phyloP scores from a whole-genome alignment of 1,140 invertebrate genomes.

The Choristoneura fumiferana region DNA sequence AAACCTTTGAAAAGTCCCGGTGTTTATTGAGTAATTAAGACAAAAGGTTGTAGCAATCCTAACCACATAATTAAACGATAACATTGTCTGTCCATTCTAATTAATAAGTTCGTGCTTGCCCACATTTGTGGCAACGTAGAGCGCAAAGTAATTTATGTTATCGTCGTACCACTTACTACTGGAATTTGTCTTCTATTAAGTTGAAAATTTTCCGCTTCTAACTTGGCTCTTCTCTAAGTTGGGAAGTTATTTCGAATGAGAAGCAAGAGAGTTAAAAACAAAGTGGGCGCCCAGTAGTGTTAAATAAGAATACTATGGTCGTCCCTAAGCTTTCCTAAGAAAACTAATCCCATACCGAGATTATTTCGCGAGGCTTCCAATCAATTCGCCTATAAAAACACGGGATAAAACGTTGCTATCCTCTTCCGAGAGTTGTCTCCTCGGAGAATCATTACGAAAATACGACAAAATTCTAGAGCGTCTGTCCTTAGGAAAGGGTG shows the following conservation, averaged over 20 bases:
- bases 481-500: constrained; percentile 58
- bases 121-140: not conserved
- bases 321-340: constrained; percentile 44
- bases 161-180: not conserved
- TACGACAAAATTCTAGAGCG: constrained; percentile 68
- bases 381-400: constrained; percentile 72
- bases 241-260: constrained; percentile 4
- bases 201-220: constrained; percentile 3
- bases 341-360: constrained; percentile 60
- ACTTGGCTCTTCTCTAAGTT: constrained; percentile 1
- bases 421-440: constrained; percentile 50
- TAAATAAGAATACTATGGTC: constrained; percentile 42
- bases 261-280: constrained; percentile 11
- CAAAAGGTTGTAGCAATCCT: not conserved
- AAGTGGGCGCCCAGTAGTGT: constrained; percentile 26
- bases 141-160: not conserved
- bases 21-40: not conserved
- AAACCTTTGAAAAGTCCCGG: not conserved
- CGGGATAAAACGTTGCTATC: constrained; percentile 55
- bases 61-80: constrained; percentile 8
- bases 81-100: constrained; percentile 7
- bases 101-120: constrained; percentile 5
- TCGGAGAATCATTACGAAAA: constrained; percentile 72
- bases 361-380: constrained; percentile 60
- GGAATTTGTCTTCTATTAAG: not conserved